Evolutionary conservation across 2,113 vertebrate genomes (phyloP), one percentile per base, ranked within the genome.

Genomic region (Eidolon helvum): DNA sequence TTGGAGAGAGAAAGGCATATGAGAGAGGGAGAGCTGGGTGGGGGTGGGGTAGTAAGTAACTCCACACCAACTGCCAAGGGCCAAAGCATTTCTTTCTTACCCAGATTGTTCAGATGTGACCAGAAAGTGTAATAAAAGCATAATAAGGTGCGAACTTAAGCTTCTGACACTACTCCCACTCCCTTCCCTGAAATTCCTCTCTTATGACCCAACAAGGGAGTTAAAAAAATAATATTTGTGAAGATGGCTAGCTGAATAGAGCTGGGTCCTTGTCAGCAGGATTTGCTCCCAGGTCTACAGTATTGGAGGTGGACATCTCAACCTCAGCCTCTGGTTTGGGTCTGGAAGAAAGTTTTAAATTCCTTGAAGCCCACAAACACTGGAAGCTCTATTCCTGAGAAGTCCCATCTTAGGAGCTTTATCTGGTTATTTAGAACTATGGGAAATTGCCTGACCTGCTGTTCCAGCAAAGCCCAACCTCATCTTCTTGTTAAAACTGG

Each of bases 171-270:
- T 11, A 10, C 15, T 68, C 19, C 28, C 26, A 50, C 35, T 91
- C 48, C 53, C 16, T 69, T 50, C 24, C 30, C 69, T 91, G 89
- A 95, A 91, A 92, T 88, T 88, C 33, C 53, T 85, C 63, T 75
- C 35, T 87, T 82, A 90, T 10, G 61, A 83, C 28, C 68, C n/a
- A 95, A 19, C 9, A 65, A 66, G n/a, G 53, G 38, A 89, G 45
- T 38, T 89, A 61, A 38, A 75, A 75, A 95, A 95, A 72, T 68
- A 95, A 26, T 89, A 40, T 65, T 48, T 66, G 66, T 95, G 90
- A 91, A 74, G 48, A 59, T 45, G 48, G 19, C 82, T 79, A 72
- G 40, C 7, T 33, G 14, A 43, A 75, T 21, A 22, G 38, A 91
- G 35, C 35, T 75, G 61, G 68, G 18, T 18, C n/a, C 43, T 65